These are phyloP conservation scores for Steinernema khuongi DNA, from an alignment of 1,140 invertebrate species.

Conservation along the genomic window DNA sequence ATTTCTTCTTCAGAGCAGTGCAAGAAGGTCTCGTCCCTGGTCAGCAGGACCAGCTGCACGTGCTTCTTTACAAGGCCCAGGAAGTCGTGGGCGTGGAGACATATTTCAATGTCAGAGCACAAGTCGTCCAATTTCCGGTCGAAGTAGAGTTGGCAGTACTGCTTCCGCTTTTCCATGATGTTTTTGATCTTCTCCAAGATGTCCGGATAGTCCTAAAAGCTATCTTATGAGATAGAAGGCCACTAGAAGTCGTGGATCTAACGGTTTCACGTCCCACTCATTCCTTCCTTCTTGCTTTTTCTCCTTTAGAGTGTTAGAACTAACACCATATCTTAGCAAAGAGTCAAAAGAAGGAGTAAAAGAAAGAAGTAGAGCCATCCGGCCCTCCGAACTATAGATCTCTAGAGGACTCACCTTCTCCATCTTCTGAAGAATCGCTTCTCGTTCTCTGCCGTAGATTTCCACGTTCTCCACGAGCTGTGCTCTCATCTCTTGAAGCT, in stretches of 20 bases:
- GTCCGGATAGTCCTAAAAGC: neutral
- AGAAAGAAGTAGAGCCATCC: neutral
- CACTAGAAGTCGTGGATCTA: too few relatives aligned
- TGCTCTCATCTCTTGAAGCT: neutral
- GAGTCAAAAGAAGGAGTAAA: too few relatives aligned
- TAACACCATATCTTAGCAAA: too few relatives aligned
- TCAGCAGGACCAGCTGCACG: neutral
- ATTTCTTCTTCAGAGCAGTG: too few relatives aligned
- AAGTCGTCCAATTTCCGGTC: neutral
- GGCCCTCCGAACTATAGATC: neutral
- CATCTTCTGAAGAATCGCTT: neutral
- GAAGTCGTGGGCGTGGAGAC: neutral
- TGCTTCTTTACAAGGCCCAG: neutral
- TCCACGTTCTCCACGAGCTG: neutral
- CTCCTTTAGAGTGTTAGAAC: too few relatives aligned
- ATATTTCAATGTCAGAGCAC: neutral
- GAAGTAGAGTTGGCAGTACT: neutral
- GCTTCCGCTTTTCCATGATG: neutral
- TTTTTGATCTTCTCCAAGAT: neutral
- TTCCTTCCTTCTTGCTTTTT: neutral
- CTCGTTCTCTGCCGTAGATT: neutral
- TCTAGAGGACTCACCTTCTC: neutral
- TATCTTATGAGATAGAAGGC: neutral
- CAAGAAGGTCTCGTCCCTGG: neutral
- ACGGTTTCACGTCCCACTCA: neutral